These are phyloP conservation scores for Cephus runcator DNA, from an alignment of 2,888 invertebrate species.

Conservation along the genomic window DNA sequence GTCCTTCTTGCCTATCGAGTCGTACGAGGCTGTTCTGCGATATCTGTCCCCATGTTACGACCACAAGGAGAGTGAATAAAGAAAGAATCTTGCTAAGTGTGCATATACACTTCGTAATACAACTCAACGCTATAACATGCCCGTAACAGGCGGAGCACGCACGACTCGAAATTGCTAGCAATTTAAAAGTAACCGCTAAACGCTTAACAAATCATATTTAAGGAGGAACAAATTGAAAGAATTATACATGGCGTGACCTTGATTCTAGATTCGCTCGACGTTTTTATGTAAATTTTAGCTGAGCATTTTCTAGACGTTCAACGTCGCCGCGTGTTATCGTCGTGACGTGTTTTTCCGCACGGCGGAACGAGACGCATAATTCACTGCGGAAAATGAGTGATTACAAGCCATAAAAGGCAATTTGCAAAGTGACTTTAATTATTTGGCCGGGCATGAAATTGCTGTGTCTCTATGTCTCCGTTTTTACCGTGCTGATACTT, in stretches of 20 bases:
- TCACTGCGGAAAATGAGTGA: not conserved
- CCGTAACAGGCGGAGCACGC: not conserved
- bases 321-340: not conserved
- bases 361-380: not conserved
- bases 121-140: not conserved
- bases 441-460: conserved; percentile 28
- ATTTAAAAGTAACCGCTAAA: not conserved
- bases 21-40: not conserved
- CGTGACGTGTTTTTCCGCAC: not conserved
- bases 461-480: conserved; percentile 34
- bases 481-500: conserved; percentile 42
- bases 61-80: not conserved
- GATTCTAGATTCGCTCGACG: not conserved
- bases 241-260: not conserved
- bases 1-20: not conserved
- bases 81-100: not conserved
- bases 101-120: not conserved
- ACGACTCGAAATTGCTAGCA: not conserved
- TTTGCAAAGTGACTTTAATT: conserved; percentile 36
- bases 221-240: not conserved
- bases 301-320: not conserved
- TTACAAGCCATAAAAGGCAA: not conserved
- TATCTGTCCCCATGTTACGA: not conserved
- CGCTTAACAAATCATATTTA: not conserved
- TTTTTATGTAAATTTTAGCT: not conserved